These are phyloP conservation scores for Galemys pyrenaicus DNA, from an alignment of 2,113 vertebrate genomes.

Conservation along the genomic window DNA sequence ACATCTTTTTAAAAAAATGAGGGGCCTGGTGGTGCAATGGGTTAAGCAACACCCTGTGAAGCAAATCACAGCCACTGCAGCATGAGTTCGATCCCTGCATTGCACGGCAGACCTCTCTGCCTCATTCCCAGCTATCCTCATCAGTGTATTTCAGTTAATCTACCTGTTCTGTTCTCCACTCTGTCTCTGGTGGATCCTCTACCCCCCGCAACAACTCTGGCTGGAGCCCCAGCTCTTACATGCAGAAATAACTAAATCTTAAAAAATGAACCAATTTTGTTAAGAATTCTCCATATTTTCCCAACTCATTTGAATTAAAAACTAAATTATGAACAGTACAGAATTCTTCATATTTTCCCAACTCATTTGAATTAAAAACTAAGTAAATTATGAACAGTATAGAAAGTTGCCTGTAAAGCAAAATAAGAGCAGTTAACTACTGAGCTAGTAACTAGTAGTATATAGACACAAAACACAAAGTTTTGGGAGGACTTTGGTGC, in stretches of 20 bases:
- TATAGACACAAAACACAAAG: neutral
- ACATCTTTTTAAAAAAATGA: conserved; percentile 26
- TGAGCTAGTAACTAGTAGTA: neutral
- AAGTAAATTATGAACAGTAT: conserved; percentile 9
- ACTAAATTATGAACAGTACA: neutral
- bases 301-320: conserved; percentile 6
- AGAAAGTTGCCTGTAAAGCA: conserved; percentile 13
- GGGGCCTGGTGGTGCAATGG: no score
- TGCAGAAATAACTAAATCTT: no score
- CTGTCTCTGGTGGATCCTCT: no score
- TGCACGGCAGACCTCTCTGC: no score
- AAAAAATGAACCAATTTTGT: neutral
- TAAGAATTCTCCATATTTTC: neutral
- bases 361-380: conserved; percentile 12
- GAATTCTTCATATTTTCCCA: neutral
- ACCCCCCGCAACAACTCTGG: no score
- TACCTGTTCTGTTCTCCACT: no score
- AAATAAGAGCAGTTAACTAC: neutral
- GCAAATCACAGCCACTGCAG: no score
- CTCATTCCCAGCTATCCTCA: no score
- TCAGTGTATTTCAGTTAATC: no score
- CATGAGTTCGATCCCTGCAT: no score
- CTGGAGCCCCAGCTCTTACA: no score
- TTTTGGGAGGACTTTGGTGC: neutral
- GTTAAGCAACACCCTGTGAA: no score